Evolutionary conservation across 2,888 invertebrate genomes (phyloP), one percentile per base, ranked within the genome.

Genomic region (Dinocampus coccinellae): DNA sequence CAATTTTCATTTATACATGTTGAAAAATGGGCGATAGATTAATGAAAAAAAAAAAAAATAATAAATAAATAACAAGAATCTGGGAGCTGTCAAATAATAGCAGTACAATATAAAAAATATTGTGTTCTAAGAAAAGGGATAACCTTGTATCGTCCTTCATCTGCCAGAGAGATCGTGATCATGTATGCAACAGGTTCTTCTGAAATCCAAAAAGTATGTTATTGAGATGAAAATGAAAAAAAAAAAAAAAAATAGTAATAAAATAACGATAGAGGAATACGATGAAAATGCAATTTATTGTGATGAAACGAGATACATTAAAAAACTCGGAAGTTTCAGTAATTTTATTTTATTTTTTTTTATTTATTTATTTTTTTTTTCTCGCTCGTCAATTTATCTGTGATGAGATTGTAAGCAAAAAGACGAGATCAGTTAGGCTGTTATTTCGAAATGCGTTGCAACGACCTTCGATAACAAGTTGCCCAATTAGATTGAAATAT

Each of bases 101-200:
- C 29, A 29, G n/a, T 7, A 29, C 29, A 4, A 78, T 77, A 76
- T 74, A 67, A 72, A 75, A 76, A 73, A 78, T 73, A 79, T 79
- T 77, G 76, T 75, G 73, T 77, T 79, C 78, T 76, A 75, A 78
- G 80, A 78, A 77, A 77, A 75, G 69, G 70, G 16, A 16, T 76
- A 72, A 75, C 76, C 77, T 78, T 77, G 76, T 74, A 62, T 73
- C 60, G 73, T 75, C 72, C 69, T 58, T 24, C 16, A 3, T n/a
- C 16, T 47, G 47, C 47, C 47, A 20, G n/a, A 47, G 47, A 47
- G 47, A 16, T 47, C 47, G 47, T 47, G 16, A 16, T 47, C 20
- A 16, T 16, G 47, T 16, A 47, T 47, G 7, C 20, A 47, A 16
- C 16, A 16, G 16, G 16, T 47, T 7, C 2, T 7, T 7, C 16